Evolutionary conservation across 2,797 vertebrate genomes (phyloP), one percentile per base, ranked within the genome.

Genomic region (Apogon talboti): DNA sequence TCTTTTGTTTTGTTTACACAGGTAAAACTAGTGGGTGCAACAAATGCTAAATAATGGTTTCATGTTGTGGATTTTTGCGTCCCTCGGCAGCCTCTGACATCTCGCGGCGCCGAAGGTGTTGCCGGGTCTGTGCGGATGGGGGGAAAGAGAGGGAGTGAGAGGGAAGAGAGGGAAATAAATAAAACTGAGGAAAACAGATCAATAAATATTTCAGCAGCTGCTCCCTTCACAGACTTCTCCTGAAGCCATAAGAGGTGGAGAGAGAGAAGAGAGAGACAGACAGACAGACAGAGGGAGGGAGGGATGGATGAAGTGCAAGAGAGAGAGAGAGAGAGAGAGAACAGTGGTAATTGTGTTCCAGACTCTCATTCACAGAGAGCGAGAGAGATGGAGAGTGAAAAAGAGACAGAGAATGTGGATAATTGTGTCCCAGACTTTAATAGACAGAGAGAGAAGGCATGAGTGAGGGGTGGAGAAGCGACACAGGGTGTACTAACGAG

Each of bases 201-300:
- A 89, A 94, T 95, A 93, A 92, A 94, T 93, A 95, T 95, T 93
- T 94, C 92, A 94, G 89, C 89, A 92, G 91, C 91, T 87, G 88
- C 84, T 89, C 88, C 84, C 82, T 83, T 86, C 80, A 80, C 90
- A 78, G 81, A 91, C 86, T 88, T 66, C 83, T 90, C 86, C 88
- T 82, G 82, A 78, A 91, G 90, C 88, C 82, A 89, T 85, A 71
- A 76, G 76, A 82, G 81, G 73, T 43, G 51, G 81, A 69, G 74
- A 71, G 73, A 74, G 74, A 71, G 52, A 55, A 11, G 3, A 60
- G 46, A n/a, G n/a, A n/a, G n/a, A n/a, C n/a, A n/a, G 57, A 49
- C 54, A 57, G 60, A 28, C 24, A 40, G 48, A 41, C 61, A 66
- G 75, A 35, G 21, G 8, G 12, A 28, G 21, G 38, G 68, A 71